phyloP scores from a whole-genome alignment of 35 echinoderm and acorn worm genomes.

The Ophiothrix spiculata region DNA sequence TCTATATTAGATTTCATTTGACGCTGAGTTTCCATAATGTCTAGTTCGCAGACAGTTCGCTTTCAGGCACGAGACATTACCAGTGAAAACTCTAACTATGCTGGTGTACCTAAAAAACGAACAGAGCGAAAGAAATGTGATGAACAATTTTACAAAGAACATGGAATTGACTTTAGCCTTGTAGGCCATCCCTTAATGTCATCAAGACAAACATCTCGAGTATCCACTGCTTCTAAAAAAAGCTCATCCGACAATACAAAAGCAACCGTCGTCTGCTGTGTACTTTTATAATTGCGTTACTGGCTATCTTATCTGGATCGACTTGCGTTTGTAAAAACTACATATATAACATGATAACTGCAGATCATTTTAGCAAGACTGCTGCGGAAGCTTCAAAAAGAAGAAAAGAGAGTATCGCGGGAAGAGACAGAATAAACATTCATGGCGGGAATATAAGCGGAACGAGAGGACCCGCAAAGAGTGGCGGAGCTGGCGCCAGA shows the following conservation, averaged over 20 bases:
- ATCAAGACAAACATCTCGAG: background rate
- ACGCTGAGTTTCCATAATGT: no score
- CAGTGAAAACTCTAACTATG: no score
- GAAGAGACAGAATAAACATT: background rate
- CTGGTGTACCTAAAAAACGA: no score
- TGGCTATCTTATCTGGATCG: no score
- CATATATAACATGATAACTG: background rate
- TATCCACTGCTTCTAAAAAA: background rate
- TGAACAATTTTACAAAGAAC: background rate
- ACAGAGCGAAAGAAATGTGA: no score
- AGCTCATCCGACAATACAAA: no score
- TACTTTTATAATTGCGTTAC: background rate
- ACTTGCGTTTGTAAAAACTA: no score
- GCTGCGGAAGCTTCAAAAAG: background rate
- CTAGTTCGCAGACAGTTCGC: no score
- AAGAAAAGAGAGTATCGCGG: background rate
- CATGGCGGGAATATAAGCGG: background rate
- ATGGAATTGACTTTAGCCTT: background rate
- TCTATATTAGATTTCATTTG: no score
- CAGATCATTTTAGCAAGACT: background rate
- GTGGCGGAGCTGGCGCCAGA: background rate
- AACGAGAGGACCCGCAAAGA: no score
- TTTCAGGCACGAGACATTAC: no score
- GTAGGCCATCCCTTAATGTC: background rate
- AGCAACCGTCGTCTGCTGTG: background rate